Percentiles rank a stretch among this genome's conserved stretches.
Conservation (phyloP, 2,888 invertebrate genomes). For the Vanessa cardui region DNA sequence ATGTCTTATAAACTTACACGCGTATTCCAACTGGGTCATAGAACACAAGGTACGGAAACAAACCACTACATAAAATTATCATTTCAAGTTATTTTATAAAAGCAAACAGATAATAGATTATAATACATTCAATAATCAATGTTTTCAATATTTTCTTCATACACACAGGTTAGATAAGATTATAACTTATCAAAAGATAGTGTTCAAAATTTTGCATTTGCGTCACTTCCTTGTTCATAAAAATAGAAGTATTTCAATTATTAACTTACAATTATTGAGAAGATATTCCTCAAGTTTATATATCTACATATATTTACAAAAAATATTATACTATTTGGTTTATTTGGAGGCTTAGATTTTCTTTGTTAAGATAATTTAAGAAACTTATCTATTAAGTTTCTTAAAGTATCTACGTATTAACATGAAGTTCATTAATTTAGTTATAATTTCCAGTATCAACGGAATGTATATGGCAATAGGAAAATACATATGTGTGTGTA, state of each 20-base stretch:
- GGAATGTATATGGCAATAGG: too few relatives aligned
- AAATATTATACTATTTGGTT: too few relatives aligned
- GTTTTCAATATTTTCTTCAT: constrained; percentile 1
- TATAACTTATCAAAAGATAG: constrained; percentile 11
- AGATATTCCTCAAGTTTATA: not conserved
- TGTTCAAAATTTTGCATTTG: not conserved
- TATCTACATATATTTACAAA: not conserved
- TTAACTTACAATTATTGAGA: not conserved
- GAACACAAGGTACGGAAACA: not conserved
- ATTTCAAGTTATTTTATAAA: constrained; percentile 2
- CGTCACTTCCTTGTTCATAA: constrained; percentile 24
- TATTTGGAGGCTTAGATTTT: too few relatives aligned
- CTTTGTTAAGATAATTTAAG: too few relatives aligned
- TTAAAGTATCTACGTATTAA: too few relatives aligned
- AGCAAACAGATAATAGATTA: not conserved
- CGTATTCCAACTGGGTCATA: too few relatives aligned
- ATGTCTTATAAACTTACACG: too few relatives aligned
- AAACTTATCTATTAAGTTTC: too few relatives aligned
- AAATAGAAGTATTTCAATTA: not conserved
- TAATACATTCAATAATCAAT: constrained; percentile 5
- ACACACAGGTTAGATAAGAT: constrained; percentile 11
- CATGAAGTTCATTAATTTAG: too few relatives aligned
- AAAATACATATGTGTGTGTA: too few relatives aligned
- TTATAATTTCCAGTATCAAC: too few relatives aligned
- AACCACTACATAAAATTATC: not conserved